Evolutionary conservation across 2,113 vertebrate genomes (phyloP).

Genomic region (Thamnaconus septentrionalis): DNA sequence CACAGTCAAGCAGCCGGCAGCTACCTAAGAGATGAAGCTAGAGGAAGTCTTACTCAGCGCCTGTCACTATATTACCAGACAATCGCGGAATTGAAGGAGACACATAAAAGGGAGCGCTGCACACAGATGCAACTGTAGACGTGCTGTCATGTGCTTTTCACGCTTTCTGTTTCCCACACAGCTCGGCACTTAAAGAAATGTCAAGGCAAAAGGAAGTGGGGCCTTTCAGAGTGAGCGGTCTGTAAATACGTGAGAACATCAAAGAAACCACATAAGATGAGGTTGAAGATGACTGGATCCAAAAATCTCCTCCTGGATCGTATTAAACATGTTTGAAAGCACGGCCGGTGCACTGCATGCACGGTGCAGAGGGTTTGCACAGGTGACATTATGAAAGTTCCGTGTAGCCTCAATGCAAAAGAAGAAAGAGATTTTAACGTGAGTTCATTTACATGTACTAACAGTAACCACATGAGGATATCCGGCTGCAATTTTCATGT

Average conservation of each 20-base stretch:
- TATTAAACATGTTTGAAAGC: too few relatives aligned
- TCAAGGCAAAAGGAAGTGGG: slow-evolving; percentile 1
- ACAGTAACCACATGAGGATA: background rate
- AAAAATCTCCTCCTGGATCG: too few relatives aligned
- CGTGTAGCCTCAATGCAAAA: slow-evolving; percentile 3
- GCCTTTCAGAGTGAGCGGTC: too few relatives aligned
- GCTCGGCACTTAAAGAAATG: slow-evolving; percentile 27
- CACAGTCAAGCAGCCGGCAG: slow-evolving; percentile 1
- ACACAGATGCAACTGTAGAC: slow-evolving; percentile 16
- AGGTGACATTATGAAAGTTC: background rate
- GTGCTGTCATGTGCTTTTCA: background rate
- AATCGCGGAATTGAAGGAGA: background rate
- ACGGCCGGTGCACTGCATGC: too few relatives aligned
- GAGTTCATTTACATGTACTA: slow-evolving; percentile 2
- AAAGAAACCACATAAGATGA: too few relatives aligned
- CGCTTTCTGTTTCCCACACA: slow-evolving; percentile 20
- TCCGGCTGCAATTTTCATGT: slow-evolving; percentile 29
- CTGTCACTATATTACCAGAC: too few relatives aligned
- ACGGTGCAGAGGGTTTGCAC: background rate
- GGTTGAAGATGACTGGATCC: too few relatives aligned
- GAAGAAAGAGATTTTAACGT: background rate
- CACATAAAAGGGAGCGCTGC: slow-evolving; percentile 19
- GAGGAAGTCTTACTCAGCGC: slow-evolving; percentile 19
- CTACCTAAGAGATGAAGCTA: slow-evolving; percentile 22
- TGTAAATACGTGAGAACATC: too few relatives aligned